Evolutionary conservation across 2,888 invertebrate genomes (phyloP), one percentile per base, ranked within the genome.

Genomic region (Cephus pygmeus): DNA sequence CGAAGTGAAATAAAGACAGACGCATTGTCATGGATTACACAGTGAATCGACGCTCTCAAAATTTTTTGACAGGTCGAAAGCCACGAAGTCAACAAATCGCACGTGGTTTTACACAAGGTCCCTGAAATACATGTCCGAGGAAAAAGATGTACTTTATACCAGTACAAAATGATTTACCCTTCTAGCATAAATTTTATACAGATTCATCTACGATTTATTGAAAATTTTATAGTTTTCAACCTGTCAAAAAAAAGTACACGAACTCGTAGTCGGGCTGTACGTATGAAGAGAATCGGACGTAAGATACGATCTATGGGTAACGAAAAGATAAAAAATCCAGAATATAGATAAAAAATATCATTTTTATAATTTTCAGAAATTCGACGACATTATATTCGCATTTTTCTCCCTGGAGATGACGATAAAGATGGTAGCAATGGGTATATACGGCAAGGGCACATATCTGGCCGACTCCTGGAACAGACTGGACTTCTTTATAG

Each of bases 391-490:
- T 90, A 99, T 99, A 92, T 99, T 99, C 93, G 97, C 96, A 84
- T 99, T 99, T 93, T 99, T 99, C 93, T 95, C 98, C 75, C 92
- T 98, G 90, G 99, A 99, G 93, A 98, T 99, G 99, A 95, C 96
- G 84, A 97, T 99, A 91, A 99, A 99, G 94, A 97, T 99, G 96
- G 95, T 98, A 77, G 99, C 99, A 69, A 98, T 99, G 98, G 98
- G 98, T 34, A 96, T 99, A 82, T 96, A 96, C 88, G 98, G 98
- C 34, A 96, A 96, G 90, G 96, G 97, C 76, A 96, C 98, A 12
- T 99, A 99, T 92, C 94, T 99, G 90, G 98, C 98, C 0, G 99
- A 99, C 92, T 97, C 98, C 31, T 99, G 99, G 99, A 99, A 99
- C 92, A 95, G 98, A 87, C 94, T 99, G 89, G 99, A 99, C 93